phyloP scores from a whole-genome alignment of 2,797 vertebrate species.

The Antennarius maculatus region DNA sequence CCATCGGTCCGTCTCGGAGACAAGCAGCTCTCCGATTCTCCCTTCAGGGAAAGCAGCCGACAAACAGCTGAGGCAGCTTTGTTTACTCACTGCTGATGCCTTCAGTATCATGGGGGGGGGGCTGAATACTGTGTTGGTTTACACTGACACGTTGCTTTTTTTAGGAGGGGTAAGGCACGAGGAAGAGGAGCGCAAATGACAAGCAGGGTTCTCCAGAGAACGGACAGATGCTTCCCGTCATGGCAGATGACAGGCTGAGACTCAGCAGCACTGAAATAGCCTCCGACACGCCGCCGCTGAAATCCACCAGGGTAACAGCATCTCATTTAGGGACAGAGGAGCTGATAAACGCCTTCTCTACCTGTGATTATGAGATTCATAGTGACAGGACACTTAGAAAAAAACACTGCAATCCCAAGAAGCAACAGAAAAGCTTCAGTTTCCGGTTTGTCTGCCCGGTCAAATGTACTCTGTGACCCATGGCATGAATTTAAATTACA shows the following conservation, averaged over 20 bases:
- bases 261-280: conserved; percentile 15
- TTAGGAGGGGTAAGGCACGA: conserved; percentile 28
- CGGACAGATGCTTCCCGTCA: conserved; percentile 52
- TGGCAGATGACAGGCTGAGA: conserved; percentile 41
- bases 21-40: conserved; percentile 24
- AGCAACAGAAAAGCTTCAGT: too few species aligned
- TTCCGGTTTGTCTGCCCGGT: too few species aligned
- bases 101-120: conserved; percentile 36
- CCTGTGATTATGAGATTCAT: conserved; percentile 27
- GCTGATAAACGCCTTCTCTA: not conserved
- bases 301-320: conserved; percentile 26
- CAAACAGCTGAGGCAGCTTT: conserved; percentile 62
- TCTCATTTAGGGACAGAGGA: conserved; percentile 16
- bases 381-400: not conserved
- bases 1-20: conserved; percentile 23
- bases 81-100: conserved; percentile 58
- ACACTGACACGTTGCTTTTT: conserved; percentile 44
- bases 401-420: too few species aligned
- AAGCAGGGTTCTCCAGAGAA: conserved; percentile 33
- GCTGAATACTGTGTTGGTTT: conserved; percentile 39
- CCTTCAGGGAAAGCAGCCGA: conserved; percentile 40
- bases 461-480: too few species aligned
- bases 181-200: conserved; percentile 21
- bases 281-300: conserved; percentile 21
- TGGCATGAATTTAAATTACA: not conserved